Percentiles rank a stretch among this genome's conserved stretches.
Evolutionary conservation across 2,888 invertebrate genomes (phyloP).

Genomic region (Cheiracanthium punctorium): DNA sequence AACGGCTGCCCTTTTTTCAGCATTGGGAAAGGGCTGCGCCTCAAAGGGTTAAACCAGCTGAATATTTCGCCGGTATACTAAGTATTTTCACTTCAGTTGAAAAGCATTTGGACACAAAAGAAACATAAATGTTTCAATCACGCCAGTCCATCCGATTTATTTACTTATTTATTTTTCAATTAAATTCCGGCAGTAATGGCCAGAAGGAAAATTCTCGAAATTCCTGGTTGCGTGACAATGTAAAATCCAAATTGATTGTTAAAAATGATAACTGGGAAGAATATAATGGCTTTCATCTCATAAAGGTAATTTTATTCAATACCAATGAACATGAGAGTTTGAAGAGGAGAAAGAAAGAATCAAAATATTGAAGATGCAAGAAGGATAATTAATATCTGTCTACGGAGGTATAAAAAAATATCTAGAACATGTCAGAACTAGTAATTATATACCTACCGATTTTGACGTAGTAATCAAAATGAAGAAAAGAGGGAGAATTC

Average conservation of each 20-base stretch:
- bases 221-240: neutral
- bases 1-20: no score
- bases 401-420: neutral
- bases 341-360: neutral
- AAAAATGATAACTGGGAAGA: neutral
- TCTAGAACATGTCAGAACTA: neutral
- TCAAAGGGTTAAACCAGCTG: no score
- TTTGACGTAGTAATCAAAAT: neutral
- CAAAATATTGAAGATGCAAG: neutral
- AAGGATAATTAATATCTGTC: slow-evolving; percentile 2
- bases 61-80: no score
- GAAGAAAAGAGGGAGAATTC: neutral
- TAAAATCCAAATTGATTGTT: neutral
- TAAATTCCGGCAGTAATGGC: no score
- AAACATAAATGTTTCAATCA: no score
- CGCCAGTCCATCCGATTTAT: no score
- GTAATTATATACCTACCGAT: slow-evolving; percentile 3
- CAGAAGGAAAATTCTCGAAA: neutral
- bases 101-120: no score
- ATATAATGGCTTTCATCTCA: neutral
- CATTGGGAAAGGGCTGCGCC: no score
- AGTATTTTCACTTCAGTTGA: no score
- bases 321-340: neutral
- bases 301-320: neutral
- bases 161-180: no score